Evolutionary conservation across 2,113 vertebrate species (phyloP), one percentile per base, ranked within the genome.

Genomic region (Trogon melanurus): DNA sequence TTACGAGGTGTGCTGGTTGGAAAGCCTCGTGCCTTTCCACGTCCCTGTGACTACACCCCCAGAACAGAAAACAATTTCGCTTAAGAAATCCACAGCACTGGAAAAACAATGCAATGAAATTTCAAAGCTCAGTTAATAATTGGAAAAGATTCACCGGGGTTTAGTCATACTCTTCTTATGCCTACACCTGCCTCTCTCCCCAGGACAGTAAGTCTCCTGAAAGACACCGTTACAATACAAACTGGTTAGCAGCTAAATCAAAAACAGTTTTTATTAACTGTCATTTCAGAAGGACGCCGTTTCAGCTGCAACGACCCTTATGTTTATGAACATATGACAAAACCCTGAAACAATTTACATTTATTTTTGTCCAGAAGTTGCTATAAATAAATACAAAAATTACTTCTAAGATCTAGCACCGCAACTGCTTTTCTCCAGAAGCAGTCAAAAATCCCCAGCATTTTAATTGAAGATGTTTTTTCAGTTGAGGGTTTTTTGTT

Each of bases 341-440:
- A 95, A 79, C 84, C 54, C 87, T 92, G 91, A 74, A 92, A 81
- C 11, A 54, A 76, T 82, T 91, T 89, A 79, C 89, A 69, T 81
- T 95, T 94, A 89, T 96, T 88, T 95, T 93, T 88, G 65, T 48
- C 65, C 65, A 61, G 45, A 92, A 93, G 53, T 75, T 89, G 69
- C 50, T 72, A 72, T 50, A 79, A 93, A 96, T 75, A 70, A 73
- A 51, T 34, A 81, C 61, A 72, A 64, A 44, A 91, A 50, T 1
- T 66, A 16, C 27, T 81, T 86, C 57, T 79, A 71, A 91, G 67
- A 71, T 48, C 36, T 45, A 82, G 56, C 18, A 18, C 20, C 29
- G 26, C 57, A 81, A 69, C 3, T 0, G 3, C 27, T 91, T 82
- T 95, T 79, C 83, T 81, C 41, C 45, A 69, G 56, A n/a, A 93